A percentile compares a stretch with the other conserved stretches of the same genome.
These are phyloP conservation scores for Dasyurus viverrinus DNA, from an alignment of 2,113 vertebrate species.

Conservation along the genomic window DNA sequence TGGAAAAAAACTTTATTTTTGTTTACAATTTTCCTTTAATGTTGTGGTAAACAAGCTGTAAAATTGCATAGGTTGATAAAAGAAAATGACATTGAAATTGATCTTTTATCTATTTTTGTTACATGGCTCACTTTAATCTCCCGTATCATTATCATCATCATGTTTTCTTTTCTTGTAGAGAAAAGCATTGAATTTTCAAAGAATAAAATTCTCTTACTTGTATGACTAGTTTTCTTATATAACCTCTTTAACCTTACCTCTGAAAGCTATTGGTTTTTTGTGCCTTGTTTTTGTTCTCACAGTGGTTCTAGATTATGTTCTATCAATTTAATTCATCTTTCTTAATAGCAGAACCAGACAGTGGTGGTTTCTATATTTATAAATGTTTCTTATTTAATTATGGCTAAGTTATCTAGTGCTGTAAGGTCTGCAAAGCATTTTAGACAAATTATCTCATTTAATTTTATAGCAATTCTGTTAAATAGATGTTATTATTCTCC, in stretches of 20 bases:
- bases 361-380: not conserved
- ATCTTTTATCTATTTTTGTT: constrained; percentile 21
- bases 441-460: not conserved
- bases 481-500: not conserved
- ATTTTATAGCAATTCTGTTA: not conserved
- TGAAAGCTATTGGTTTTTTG: constrained; percentile 21
- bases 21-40: constrained; percentile 35
- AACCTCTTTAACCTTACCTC: not conserved
- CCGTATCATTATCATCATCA: not conserved
- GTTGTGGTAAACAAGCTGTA: constrained; percentile 24
- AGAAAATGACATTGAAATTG: constrained; percentile 1
- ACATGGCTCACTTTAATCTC: not conserved
- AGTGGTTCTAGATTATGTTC: not conserved
- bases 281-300: not conserved
- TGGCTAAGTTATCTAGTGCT: not conserved
- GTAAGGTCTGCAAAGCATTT: not conserved
- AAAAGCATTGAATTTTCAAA: constrained; percentile 35
- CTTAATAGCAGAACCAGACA: not conserved
- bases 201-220: not conserved
- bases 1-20: constrained; percentile 18
- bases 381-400: not conserved
- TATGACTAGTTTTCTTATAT: not conserved
- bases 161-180: constrained; percentile 1
- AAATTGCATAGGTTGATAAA: not conserved
- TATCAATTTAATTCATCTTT: not conserved